Percentiles rank a stretch among this genome's conserved stretches.
Evolutionary conservation across 2,888 invertebrate species (phyloP).

Genomic region (Willowsia nigromaculata): DNA sequence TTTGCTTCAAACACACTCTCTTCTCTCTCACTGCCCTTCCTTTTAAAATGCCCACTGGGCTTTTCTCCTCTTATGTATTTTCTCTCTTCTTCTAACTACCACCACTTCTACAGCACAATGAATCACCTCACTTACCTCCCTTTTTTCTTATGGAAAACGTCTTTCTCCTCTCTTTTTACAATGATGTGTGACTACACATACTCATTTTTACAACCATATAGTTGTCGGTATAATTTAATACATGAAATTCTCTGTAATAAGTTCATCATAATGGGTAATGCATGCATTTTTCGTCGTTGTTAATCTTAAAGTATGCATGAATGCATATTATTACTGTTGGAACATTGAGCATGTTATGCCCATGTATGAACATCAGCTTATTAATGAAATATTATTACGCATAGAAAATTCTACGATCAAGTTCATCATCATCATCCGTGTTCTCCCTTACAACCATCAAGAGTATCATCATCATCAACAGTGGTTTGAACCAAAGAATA

Average conservation of each 20-base stretch:
- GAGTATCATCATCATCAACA: conserved; percentile 14
- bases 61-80: conserved; percentile 30
- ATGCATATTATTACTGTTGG: conserved; percentile 25
- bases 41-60: conserved; percentile 55
- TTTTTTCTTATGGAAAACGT: neutral
- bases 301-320: neutral
- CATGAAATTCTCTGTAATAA: neutral
- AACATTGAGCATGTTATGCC: conserved; percentile 40
- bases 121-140: neutral
- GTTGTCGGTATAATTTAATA: neutral
- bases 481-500: neutral
- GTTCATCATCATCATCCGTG: neutral
- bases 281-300: neutral
- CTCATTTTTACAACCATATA: neutral
- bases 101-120: neutral
- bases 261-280: conserved; percentile 8
- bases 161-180: conserved; percentile 23
- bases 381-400: conserved; percentile 68
- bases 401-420: neutral
- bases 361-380: conserved; percentile 64
- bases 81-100: neutral
- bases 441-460: neutral
- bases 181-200: neutral
- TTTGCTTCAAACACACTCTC: conserved; percentile 34
- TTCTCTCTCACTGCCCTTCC: conserved; percentile 26